These are phyloP conservation scores for Monopterus albus DNA, from an alignment of 2,113 vertebrate genomes.

Conservation along the genomic window DNA sequence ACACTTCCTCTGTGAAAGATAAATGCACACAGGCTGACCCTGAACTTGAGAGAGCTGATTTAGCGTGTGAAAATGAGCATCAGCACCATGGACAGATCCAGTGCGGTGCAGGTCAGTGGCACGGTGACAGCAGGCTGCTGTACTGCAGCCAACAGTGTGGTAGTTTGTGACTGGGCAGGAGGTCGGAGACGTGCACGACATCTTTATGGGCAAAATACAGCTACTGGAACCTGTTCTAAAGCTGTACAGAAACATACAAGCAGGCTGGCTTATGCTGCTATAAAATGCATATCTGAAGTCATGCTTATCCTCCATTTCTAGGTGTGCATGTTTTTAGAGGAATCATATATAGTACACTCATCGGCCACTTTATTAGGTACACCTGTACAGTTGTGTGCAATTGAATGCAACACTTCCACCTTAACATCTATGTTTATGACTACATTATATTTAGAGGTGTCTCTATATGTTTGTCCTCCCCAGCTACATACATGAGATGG, in stretches of 20 bases:
- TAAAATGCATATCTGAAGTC: neutral
- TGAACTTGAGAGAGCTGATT: constrained; percentile 66
- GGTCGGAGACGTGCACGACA: neutral
- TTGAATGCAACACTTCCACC: too few species aligned
- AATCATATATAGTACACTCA: too few species aligned
- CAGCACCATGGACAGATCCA: constrained; percentile 65
- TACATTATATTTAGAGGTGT: too few species aligned
- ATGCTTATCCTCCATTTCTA: neutral
- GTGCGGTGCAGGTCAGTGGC: constrained; percentile 36
- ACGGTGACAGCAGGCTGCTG: constrained; percentile 41
- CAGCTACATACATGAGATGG: too few species aligned
- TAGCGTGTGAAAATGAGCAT: constrained; percentile 63
- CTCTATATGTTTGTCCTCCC: too few species aligned
- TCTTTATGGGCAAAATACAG: constrained; percentile 19
- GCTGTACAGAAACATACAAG: neutral
- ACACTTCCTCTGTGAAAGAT: constrained; percentile 41
- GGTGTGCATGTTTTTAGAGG: too few species aligned
- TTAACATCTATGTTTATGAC: too few species aligned
- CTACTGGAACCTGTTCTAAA: neutral
- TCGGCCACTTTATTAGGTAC: too few species aligned
- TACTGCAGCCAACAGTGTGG: constrained; percentile 13
- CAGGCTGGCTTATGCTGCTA: neutral
- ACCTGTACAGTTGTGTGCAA: too few species aligned
- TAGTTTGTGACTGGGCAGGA: constrained; percentile 6
- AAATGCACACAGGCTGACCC: constrained; percentile 55